These are phyloP conservation scores for Lepidocolaptes lacrymiger DNA, from an alignment of 2,797 vertebrate genomes.

Conservation along the genomic window DNA sequence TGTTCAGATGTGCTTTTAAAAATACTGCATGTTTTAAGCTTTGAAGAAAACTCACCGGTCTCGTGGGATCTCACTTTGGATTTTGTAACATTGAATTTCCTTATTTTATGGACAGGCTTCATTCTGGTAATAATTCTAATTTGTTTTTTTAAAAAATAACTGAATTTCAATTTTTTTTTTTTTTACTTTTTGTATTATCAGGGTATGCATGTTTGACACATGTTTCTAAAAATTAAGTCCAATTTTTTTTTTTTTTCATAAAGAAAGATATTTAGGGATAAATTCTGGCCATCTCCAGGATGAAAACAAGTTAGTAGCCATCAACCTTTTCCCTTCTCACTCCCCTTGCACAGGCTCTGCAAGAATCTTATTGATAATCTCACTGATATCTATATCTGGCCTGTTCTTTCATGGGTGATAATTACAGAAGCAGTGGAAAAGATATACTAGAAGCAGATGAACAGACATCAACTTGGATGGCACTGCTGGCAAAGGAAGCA, in stretches of 20 bases:
- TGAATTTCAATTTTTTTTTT: neutral
- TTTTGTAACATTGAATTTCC: neutral
- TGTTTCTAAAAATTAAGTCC: neutral
- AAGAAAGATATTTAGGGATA: neutral
- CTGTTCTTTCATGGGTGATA: conserved; percentile 13
- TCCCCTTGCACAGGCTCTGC: neutral
- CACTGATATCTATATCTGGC: neutral
- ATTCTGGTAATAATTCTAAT: neutral
- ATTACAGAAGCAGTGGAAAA: conserved; percentile 2
- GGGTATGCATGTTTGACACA: neutral
- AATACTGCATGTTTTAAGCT: neutral
- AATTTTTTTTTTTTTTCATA: neutral
- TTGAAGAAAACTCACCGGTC: neutral
- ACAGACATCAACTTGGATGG: conserved; percentile 1
- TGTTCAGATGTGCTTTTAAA: neutral
- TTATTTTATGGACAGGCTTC: neutral
- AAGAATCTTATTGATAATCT: neutral
- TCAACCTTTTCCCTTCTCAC: neutral
- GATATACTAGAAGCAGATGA: neutral
- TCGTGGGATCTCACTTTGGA: neutral
- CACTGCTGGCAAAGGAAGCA: neutral
- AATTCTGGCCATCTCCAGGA: neutral
- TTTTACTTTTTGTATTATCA: too few relatives aligned
- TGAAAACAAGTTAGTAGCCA: neutral
- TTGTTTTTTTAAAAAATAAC: neutral